These are phyloP conservation scores for Isurus oxyrinchus DNA, from an alignment of 2,113 vertebrate genomes.

Conservation along the genomic window DNA sequence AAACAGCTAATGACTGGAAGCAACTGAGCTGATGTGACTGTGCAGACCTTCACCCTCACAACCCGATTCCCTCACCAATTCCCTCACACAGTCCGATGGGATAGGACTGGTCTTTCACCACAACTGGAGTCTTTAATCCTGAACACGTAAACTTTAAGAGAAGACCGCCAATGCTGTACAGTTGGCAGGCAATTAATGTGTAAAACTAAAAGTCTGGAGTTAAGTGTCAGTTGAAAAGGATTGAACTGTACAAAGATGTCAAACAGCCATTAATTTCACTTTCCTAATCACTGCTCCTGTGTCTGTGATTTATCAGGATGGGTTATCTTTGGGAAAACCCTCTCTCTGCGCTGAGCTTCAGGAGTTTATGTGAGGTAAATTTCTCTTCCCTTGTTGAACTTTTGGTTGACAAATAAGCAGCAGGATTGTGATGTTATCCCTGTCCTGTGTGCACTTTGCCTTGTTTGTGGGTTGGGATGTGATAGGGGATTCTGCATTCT, in stretches of 20 bases:
- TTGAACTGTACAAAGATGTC: background rate
- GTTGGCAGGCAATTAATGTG: background rate
- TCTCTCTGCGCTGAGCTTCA: background rate
- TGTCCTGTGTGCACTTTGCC: background rate
- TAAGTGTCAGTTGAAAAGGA: background rate
- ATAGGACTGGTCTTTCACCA: background rate
- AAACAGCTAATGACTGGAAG: background rate
- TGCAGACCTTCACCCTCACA: background rate
- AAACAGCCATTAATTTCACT: background rate
- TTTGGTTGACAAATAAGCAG: background rate
- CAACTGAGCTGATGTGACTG: background rate
- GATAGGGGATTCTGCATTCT: conserved; percentile 4
- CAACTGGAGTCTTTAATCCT: background rate
- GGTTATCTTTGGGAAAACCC: background rate
- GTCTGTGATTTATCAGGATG: background rate
- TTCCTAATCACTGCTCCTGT: background rate
- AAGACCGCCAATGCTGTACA: background rate
- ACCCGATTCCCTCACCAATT: background rate
- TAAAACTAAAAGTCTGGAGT: background rate
- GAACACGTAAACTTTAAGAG: background rate
- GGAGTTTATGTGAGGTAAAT: background rate
- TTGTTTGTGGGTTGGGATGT: background rate
- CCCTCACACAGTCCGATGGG: background rate
- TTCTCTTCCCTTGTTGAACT: background rate
- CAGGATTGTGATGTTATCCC: background rate